Percentiles rank a stretch among this genome's conserved stretches.
Evolutionary conservation across 2,113 vertebrate species (phyloP).

Genomic region (Serilophus lunatus): DNA sequence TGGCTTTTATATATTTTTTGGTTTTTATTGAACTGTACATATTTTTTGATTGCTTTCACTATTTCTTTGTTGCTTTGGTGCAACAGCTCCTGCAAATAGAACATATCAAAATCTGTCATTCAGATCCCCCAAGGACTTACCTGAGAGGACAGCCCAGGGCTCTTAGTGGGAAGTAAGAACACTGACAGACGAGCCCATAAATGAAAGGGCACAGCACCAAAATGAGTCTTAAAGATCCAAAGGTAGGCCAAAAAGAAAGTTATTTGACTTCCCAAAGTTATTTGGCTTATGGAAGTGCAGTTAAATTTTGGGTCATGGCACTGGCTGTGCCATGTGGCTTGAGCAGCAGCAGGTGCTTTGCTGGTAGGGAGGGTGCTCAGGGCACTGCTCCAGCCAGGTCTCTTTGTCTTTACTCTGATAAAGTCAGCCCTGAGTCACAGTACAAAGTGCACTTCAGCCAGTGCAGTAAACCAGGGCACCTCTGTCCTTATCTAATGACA

Average conservation of each 20-base stretch:
- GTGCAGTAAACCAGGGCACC: not conserved
- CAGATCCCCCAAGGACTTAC: not conserved
- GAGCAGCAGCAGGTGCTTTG: not conserved
- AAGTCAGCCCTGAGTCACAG: not conserved
- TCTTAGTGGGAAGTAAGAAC: not conserved
- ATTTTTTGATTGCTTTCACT: not conserved
- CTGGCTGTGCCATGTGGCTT: not conserved
- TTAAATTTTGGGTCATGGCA: not conserved
- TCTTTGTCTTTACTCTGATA: not conserved
- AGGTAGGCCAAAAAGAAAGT: not conserved
- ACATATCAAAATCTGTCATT: not conserved
- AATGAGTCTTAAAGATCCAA: not conserved
- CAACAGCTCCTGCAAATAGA: not conserved
- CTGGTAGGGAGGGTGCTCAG: not conserved
- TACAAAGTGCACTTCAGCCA: not conserved
- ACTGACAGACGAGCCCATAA: not conserved
- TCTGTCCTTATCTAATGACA: not conserved
- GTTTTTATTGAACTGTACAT: not conserved
- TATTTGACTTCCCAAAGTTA: not conserved
- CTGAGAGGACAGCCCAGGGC: not conserved
- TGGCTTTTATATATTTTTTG: not conserved
- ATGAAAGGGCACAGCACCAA: not conserved
- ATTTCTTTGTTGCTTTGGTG: not conserved
- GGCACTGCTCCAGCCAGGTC: not conserved
- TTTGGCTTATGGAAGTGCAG: not conserved